Evolutionary conservation across 2,888 invertebrate species (phyloP), one percentile per base, ranked within the genome.

Genomic region (Eristalis pertinax): DNA sequence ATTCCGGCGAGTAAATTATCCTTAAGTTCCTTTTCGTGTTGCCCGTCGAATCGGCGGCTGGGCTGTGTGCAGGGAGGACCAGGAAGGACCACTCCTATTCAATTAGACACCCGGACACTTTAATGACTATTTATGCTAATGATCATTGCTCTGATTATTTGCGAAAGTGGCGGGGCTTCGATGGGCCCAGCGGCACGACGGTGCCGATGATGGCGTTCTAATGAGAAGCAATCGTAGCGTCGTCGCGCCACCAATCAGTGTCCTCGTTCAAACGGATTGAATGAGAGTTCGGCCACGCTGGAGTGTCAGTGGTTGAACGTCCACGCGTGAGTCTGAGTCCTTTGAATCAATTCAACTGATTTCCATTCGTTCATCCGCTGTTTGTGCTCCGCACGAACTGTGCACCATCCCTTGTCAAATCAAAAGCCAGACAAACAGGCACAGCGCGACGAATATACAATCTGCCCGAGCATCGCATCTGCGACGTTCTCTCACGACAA

Each of bases 111-210:
- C 72, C 84, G 68, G 73, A 84, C 78, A 80, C 79, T 83, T 79
- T 78, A 69, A 78, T 72, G 70, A 76, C 75, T 87, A 79, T 87
- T 87, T 87, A 87, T 87, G 87, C 87, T 84, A 84, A 87, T 80
- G 79, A 84, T 87, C 83, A 87, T 76, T 79, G 87, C 68, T 84
- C 79, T 80, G 87, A 87, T 87, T 87, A 87, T 87, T 84, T 87
- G 84, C 76, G 67, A 64, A 86, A 83, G 81, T 86, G 86, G 74
- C 70, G 19, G 75, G 67, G 62, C 67, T 50, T 29, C 65, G 26
- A 8, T 70, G 43, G 69, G 62, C 24, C 38, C 65, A 50, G 84
- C 13, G 58, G 58, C 56, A 26, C 7, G 1, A 0, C 32, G 32
- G 26, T 26, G 60, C 4, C 72, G 26, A 22, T 11, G 38, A 35